phyloP scores from a whole-genome alignment of 2,797 vertebrate species.

The Sphenopsis melanotis region DNA sequence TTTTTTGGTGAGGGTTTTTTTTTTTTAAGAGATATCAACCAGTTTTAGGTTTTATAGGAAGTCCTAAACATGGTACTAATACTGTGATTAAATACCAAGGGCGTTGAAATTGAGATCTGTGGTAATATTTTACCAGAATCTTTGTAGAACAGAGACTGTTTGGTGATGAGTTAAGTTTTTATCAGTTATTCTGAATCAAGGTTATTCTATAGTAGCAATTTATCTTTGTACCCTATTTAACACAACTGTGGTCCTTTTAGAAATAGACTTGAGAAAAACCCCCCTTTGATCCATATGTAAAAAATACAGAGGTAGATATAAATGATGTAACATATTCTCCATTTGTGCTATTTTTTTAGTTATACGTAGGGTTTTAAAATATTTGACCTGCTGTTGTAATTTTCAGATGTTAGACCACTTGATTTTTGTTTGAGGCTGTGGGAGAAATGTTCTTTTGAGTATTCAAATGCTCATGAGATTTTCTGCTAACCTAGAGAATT shows the following conservation, averaged over 20 bases:
- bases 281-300: not conserved
- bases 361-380: not conserved
- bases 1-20: not conserved
- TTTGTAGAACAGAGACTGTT: not conserved
- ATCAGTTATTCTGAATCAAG: too few relatives aligned
- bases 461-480: not conserved
- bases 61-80: not conserved
- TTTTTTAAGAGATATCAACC: not conserved
- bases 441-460: not conserved
- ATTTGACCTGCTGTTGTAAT: not conserved
- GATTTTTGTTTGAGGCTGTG: not conserved
- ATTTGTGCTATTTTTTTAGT: not conserved
- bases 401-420: not conserved
- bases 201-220: not conserved
- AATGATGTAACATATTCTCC: not conserved
- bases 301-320: not conserved
- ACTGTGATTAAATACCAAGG: not conserved
- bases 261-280: not conserved
- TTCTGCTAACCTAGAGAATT: not conserved
- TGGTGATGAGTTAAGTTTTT: not conserved
- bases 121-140: not conserved
- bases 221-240: not conserved
- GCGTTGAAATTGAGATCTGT: not conserved
- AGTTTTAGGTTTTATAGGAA: not conserved
- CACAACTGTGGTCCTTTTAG: not conserved